Evolutionary conservation across 2,113 vertebrate genomes (phyloP).

Genomic region (Phasianus colchicus): DNA sequence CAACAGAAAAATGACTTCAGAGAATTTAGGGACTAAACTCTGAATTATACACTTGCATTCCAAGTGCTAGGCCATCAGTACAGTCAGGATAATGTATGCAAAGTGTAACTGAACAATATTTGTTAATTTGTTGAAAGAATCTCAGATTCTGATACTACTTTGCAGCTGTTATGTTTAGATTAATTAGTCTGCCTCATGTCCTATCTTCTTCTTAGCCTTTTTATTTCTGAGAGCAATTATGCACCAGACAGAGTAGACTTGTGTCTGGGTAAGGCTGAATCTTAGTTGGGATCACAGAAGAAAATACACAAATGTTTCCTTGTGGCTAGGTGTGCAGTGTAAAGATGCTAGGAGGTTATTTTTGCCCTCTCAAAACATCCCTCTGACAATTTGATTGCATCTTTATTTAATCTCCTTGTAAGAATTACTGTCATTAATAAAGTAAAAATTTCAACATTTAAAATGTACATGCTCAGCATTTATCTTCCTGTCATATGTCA

Average conservation of each 20-base stretch:
- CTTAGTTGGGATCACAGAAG: not conserved
- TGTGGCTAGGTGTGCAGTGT: not conserved
- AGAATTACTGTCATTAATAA: not conserved
- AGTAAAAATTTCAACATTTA: not conserved
- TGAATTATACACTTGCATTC: not conserved
- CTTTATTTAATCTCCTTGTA: not conserved
- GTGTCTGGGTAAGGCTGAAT: not conserved
- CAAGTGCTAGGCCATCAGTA: not conserved
- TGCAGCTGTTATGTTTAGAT: not conserved
- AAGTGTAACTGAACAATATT: constrained; percentile 10
- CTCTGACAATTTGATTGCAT: not conserved
- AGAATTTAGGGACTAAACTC: not conserved
- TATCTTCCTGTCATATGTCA: not conserved
- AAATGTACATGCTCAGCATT: not conserved
- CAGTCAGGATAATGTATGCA: not conserved
- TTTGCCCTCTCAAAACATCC: not conserved
- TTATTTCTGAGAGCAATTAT: not conserved
- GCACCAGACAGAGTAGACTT: not conserved
- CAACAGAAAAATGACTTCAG: constrained; percentile 48
- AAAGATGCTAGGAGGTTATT: not conserved
- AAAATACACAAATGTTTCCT: not conserved
- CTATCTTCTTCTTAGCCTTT: not conserved
- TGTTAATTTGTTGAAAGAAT: not conserved
- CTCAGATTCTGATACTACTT: not conserved
- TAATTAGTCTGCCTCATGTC: not conserved